phyloP scores from a whole-genome alignment of 2,113 vertebrate species.

The Tauraco erythrolophus region DNA sequence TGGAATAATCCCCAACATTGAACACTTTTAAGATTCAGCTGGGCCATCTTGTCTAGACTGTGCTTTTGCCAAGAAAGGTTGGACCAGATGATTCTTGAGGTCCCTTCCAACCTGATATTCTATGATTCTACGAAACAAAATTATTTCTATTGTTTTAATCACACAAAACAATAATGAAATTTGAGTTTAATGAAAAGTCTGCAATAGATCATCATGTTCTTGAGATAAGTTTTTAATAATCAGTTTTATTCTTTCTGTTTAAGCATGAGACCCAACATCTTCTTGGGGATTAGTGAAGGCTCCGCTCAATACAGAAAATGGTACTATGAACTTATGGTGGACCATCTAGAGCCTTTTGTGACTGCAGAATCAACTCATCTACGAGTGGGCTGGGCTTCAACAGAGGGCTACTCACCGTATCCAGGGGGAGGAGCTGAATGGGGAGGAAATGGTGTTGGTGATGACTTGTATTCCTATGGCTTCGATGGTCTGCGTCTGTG shows the following conservation, averaged over 20 bases:
- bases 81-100: no score
- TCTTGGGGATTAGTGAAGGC: constrained; percentile 92
- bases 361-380: constrained; percentile 94
- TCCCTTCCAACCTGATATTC: no score
- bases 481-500: constrained; percentile 96
- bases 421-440: constrained; percentile 93
- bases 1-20: no score
- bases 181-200: neutral
- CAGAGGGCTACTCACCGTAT: constrained; percentile 89
- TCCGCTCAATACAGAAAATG: constrained; percentile 96
- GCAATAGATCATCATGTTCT: neutral
- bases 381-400: constrained; percentile 94
- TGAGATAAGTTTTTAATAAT: neutral
- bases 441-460: constrained; percentile 94
- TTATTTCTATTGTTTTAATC: neutral
- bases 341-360: constrained; percentile 88
- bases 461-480: constrained; percentile 93
- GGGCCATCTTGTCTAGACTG: no score
- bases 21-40: no score
- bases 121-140: neutral
- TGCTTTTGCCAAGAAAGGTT: no score
- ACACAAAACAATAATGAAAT: neutral
- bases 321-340: constrained; percentile 96
- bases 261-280: constrained; percentile 96
- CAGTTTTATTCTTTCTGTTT: neutral